phyloP scores from a whole-genome alignment of 1,140 invertebrate species.

The Heliothis subflexa region DNA sequence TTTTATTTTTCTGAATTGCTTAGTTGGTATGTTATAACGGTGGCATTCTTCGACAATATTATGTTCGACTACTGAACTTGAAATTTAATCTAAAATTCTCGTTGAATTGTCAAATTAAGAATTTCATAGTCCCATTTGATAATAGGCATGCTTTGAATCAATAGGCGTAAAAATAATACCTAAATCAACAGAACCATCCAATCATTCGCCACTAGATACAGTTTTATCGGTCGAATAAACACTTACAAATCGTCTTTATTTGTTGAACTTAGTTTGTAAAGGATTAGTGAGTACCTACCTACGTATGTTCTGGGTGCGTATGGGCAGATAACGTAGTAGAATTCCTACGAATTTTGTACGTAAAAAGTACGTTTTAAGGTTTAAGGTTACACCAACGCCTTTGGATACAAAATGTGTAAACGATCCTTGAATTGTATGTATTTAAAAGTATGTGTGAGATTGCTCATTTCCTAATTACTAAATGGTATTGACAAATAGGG shows the following conservation, averaged over 20 bases:
- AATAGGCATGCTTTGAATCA: no score
- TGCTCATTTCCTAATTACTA: no score
- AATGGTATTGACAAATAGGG: no score
- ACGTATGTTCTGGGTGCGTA: conserved; percentile 17
- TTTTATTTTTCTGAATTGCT: no score
- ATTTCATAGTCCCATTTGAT: no score
- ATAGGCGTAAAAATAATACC: no score
- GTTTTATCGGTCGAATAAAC: conserved; percentile 21
- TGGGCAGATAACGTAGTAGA: background rate
- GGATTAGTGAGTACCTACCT: conserved; percentile 4
- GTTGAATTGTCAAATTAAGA: no score
- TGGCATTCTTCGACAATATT: no score
- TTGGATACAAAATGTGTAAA: background rate
- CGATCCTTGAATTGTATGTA: background rate
- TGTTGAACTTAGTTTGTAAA: conserved; percentile 9
- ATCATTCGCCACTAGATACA: background rate
- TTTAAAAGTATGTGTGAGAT: background rate
- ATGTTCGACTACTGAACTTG: no score
- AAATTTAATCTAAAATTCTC: no score
- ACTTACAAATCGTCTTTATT: conserved; percentile 2
- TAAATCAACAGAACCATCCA: background rate
- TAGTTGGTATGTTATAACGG: no score
- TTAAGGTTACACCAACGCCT: background rate
- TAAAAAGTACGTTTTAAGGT: no score
- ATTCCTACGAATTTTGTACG: background rate